phyloP scores from a whole-genome alignment of 2,888 invertebrate species.

The Drosophila hamatofila region DNA sequence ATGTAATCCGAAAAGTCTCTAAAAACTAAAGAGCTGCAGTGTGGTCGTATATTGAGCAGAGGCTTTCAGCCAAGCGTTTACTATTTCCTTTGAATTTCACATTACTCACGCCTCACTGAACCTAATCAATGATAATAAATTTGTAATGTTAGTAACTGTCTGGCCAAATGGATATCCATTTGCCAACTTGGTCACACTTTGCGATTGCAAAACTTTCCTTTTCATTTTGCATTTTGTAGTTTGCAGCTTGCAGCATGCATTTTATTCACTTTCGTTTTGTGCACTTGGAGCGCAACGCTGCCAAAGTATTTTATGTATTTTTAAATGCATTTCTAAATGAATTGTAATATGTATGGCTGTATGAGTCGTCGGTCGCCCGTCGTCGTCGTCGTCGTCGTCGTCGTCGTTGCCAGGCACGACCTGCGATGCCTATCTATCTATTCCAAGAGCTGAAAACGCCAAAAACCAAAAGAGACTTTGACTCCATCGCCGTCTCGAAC shows the following conservation, averaged over 20 bases:
- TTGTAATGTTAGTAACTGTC: constrained; percentile 19
- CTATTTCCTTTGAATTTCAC: background rate
- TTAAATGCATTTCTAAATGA: constrained; percentile 81
- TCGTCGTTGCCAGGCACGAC: constrained; percentile 60
- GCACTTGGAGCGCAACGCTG: constrained; percentile 34
- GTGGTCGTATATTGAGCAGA: background rate
- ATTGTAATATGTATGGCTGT: constrained; percentile 73
- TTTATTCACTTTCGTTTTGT: constrained; percentile 71
- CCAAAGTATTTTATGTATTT: constrained; percentile 64
- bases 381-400: background rate
- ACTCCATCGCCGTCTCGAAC: constrained; percentile 7
- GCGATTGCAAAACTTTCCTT: constrained; percentile 66
- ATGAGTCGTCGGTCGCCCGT: constrained; percentile 33
- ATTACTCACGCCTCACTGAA: constrained; percentile 14
- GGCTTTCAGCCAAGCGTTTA: background rate
- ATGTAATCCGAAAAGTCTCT: background rate
- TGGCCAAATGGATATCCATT: constrained; percentile 30
- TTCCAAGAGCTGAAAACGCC: constrained; percentile 51
- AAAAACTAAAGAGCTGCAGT: background rate
- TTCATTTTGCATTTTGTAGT: constrained; percentile 69
- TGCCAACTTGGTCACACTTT: constrained; percentile 52
- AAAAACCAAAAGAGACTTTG: constrained; percentile 26
- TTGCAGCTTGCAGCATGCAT: constrained; percentile 64
- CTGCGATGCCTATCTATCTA: constrained; percentile 72
- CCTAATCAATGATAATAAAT: constrained; percentile 27